Conservation (phyloP, 2,797 vertebrate genomes). For the Chrysocyon brachyurus region DNA sequence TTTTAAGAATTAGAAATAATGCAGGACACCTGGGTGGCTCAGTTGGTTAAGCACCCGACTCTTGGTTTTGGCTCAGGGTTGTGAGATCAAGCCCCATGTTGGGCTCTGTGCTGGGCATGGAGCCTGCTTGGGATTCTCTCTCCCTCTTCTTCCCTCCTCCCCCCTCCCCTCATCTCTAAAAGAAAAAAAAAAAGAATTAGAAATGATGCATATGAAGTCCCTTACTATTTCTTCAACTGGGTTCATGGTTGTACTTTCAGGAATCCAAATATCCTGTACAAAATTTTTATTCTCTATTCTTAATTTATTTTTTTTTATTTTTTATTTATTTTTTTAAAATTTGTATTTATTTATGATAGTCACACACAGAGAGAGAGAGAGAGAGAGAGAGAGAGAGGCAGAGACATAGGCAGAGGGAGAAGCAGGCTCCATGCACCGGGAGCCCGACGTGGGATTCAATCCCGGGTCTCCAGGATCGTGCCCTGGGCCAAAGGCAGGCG, state of each 20-base stretch:
- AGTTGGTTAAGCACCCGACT: not conserved
- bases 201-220: not conserved
- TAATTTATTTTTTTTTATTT: not conserved
- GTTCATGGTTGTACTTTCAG: not conserved
- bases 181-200: slow-evolving; percentile 2
- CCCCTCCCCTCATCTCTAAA: not conserved
- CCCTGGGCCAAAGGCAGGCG: no score
- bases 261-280: not conserved
- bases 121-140: not conserved
- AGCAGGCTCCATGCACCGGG: no score
- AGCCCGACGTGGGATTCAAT: no score
- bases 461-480: no score
- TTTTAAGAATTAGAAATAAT: slow-evolving; percentile 45
- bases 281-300: slow-evolving; percentile 10
- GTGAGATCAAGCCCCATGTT: not conserved
- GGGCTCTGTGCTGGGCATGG: not conserved
- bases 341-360: no score
- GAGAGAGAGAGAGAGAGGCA: no score
- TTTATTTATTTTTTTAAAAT: no score
- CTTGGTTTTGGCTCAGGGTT: not conserved
- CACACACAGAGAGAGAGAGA: no score
- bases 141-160: not conserved
- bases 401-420: no score
- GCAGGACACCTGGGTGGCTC: not conserved
- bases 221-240: not conserved